Evolutionary conservation across 2,797 vertebrate genomes (phyloP), one percentile per base, ranked within the genome.

Genomic region (Hoplostethus mediterraneus): DNA sequence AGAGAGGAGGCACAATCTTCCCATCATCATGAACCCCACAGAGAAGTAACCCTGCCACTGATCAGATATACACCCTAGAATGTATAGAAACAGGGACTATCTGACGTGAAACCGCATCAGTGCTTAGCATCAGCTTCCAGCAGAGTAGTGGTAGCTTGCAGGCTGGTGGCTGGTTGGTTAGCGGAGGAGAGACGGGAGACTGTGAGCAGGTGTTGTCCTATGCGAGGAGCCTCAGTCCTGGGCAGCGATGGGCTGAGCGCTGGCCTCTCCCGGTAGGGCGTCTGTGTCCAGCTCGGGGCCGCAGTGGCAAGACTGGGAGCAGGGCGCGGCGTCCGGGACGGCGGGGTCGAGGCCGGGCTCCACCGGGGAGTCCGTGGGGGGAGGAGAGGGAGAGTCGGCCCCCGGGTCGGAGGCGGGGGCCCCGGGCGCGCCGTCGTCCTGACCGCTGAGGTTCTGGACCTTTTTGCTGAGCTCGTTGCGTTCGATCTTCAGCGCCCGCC

Each of bases 401-500:
- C 89, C 90, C 10, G 84, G 84, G 67, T 92, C 83, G 0, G 80
- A 63, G 53, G 40, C 0, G 2, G 83, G 55, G 60, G 75, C 60
- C 16, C 42, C 84, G 0, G 76, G 1, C 0, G 55, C 7, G 59
- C 38, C n/a, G 3, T 74, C 69, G 0, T 81, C 62, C 0, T 92
- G 90, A 5, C 94, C 94, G 3, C 94, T 94, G 66, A 97, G 92
- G 89, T 91, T 95, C 92, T 98, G 97, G 47, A 99, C 97, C 79
- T 97, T 97, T 92, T 98, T 99, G 83, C 96, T 99, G 79, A 99
- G 96, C 90, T 99, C 97, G 1, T 99, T 99, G 67, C 98, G 97
- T 60, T 99, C 98, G 0, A 94, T 96, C 81, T 99, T 98, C 36
- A 99, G 94, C 0, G 98, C 98, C 42, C 97, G 95, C 78, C 97